Percentiles rank a stretch among this genome's conserved stretches.
phyloP scores from a whole-genome alignment of 1,140 invertebrate genomes.

The Drosophila virilis region DNA sequence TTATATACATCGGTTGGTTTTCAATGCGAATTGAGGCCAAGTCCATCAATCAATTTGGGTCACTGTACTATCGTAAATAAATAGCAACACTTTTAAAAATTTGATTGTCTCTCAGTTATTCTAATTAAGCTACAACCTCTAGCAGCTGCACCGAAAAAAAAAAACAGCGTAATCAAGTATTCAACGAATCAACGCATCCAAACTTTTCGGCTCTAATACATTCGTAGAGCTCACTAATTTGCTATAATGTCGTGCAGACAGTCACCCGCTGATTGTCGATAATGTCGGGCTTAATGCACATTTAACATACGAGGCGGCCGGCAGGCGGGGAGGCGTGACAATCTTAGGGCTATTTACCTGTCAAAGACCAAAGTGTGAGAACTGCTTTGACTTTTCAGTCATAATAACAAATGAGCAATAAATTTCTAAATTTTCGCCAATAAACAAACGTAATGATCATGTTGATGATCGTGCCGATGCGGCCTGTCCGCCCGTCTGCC shows the following conservation, averaged over 20 bases:
- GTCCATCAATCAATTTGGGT: conserved; percentile 30
- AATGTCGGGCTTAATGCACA: conserved; percentile 70
- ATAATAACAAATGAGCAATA: conserved; percentile 74
- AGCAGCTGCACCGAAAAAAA: conserved; percentile 21
- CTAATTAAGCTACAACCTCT: conserved; percentile 58
- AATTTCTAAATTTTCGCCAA: conserved; percentile 81
- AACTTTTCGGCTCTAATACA: conserved; percentile 12
- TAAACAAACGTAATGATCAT: conserved; percentile 79
- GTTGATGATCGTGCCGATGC: conserved; percentile 58
- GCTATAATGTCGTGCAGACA: conserved; percentile 57
- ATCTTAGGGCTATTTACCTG: conserved; percentile 61
- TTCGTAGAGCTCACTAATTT: conserved; percentile 53
- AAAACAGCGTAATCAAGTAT: conserved; percentile 24
- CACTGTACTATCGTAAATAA: conserved; percentile 12
- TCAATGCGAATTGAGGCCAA: conserved; percentile 33
- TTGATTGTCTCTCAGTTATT: conserved; percentile 21
- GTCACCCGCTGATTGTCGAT: conserved; percentile 65
- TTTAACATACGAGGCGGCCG: conserved; percentile 44
- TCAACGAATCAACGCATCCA: conserved; percentile 42
- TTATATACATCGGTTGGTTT: conserved; percentile 10
- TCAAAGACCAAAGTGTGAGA: conserved; percentile 71
- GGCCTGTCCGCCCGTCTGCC: not conserved
- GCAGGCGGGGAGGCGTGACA: conserved; percentile 33
- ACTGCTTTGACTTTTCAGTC: conserved; percentile 58
- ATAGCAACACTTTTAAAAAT: conserved; percentile 14